phyloP scores from a whole-genome alignment of 2,888 invertebrate species.

The Apamea monoglypha region DNA sequence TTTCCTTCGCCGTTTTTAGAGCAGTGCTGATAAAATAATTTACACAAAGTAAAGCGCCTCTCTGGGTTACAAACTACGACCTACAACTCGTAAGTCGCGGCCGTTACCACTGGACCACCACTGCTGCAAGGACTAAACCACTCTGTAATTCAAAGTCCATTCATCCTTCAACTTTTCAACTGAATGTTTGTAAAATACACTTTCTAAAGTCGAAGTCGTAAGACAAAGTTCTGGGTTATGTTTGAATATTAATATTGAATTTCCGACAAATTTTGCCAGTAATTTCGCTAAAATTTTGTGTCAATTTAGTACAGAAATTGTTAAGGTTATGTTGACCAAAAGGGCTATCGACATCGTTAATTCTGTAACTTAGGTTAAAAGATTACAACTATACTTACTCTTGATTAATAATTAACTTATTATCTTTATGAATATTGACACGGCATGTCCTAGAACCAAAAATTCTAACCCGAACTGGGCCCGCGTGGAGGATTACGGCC shows the following conservation, averaged over 20 bases:
- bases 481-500: too few relatives aligned
- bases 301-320: slow-evolving; percentile 41
- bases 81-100: background rate
- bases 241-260: slow-evolving; percentile 59
- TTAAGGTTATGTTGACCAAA: slow-evolving; percentile 39
- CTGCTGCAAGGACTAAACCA: background rate
- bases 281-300: slow-evolving; percentile 34
- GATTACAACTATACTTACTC: background rate
- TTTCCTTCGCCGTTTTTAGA: background rate
- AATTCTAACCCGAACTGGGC: too few relatives aligned
- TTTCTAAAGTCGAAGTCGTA: slow-evolving; percentile 53
- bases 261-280: slow-evolving; percentile 34
- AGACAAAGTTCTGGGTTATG: slow-evolving; percentile 52
- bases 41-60: background rate
- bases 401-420: background rate
- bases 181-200: slow-evolving; percentile 52
- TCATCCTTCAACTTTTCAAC: slow-evolving; percentile 28
- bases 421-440: background rate
- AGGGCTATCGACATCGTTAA: slow-evolving; percentile 23
- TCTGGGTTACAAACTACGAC: background rate
- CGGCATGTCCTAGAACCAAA: too few relatives aligned
- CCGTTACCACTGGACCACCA: background rate
- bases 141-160: slow-evolving; percentile 20
- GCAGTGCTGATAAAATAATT: background rate
- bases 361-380: slow-evolving; percentile 23